Conservation (phyloP, 2,113 vertebrate genomes). For the Pseudopodoces humilis region DNA sequence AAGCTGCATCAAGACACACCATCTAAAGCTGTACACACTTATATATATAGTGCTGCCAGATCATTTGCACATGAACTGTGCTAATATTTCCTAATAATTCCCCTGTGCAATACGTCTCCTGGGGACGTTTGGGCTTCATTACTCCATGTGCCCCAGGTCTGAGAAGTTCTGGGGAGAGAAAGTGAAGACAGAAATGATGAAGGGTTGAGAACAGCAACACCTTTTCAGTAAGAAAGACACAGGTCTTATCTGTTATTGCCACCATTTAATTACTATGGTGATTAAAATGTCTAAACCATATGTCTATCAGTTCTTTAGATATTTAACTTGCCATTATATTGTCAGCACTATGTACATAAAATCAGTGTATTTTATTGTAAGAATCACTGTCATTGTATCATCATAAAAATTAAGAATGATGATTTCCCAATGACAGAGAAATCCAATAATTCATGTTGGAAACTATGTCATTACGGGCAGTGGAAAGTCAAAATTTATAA, state of each 20-base stretch:
- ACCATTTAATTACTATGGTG: not conserved
- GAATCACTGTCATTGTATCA: not conserved
- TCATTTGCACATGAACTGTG: not conserved
- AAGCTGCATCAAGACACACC: not conserved
- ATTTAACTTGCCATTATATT: not conserved
- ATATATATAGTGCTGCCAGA: too few species aligned
- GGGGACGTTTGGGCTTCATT: not conserved
- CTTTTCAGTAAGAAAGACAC: not conserved
- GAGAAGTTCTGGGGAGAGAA: not conserved
- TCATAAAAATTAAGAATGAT: not conserved
- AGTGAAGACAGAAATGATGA: not conserved
- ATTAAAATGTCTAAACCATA: not conserved
- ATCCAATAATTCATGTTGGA: not conserved
- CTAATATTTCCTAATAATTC: not conserved
- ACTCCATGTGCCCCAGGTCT: not conserved
- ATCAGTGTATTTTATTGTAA: not conserved
- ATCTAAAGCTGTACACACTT: not conserved
- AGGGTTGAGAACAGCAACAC: not conserved
- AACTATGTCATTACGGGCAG: not conserved
- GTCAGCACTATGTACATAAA: not conserved
- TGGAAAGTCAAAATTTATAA: not conserved
- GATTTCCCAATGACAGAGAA: not conserved
- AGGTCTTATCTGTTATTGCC: not conserved
- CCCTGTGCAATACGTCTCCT: not conserved
- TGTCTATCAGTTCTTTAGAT: not conserved